Base-by-base conservation (phyloP, 2,888 invertebrate species). In the Andrena hattorfiana region DNA sequence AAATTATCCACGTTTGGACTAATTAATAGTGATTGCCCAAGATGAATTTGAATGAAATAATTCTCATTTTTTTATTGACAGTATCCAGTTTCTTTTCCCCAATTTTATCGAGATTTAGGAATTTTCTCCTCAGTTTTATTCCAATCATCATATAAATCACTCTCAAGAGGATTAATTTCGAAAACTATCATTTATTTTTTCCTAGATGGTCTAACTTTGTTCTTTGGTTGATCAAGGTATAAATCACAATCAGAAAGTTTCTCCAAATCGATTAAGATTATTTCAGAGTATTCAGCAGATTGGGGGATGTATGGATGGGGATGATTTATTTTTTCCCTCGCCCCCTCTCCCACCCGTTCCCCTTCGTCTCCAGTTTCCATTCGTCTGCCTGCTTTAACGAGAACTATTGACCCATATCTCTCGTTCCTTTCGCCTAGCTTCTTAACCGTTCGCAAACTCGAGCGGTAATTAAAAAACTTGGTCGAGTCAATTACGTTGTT, bases 381-480 rank as follows among this genome's bases (percentile, higher is more conserved):
- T 30, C 35, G 64, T 59, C 20, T 49, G 54, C 10, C 26, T 32
- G 59, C 30, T 59, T 32, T 67, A 78, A 78, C 66, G 59, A 67
- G 81, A 74, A 80, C 74, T 74, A 74, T 82, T 80, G 81, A 82
- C 81, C 81, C 35, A 74, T 66, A 74, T 80, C 20, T 42, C 56
- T 32, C 13, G 16, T 60, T 60, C 35, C 48, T 35, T 23, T 30
- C 63, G 32, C 30, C 42, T 71, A 28, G 28, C 20, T 48, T 32
- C 73, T 63, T 81, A 59, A n/a, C 63, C 59, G 59, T 28, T 49
- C 56, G 23, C 49, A 26, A 60, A n/a, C 49, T 16, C 56, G 10
- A 42, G 26, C 74, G 69, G 66, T 80, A 69, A 82, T 82, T 81
- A 67, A 49, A 82, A 74, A 81, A 70, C 35, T 70, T 70, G 26